Evolutionary conservation across 2,888 invertebrate species (phyloP).

Genomic region (Plebejus melissa): DNA sequence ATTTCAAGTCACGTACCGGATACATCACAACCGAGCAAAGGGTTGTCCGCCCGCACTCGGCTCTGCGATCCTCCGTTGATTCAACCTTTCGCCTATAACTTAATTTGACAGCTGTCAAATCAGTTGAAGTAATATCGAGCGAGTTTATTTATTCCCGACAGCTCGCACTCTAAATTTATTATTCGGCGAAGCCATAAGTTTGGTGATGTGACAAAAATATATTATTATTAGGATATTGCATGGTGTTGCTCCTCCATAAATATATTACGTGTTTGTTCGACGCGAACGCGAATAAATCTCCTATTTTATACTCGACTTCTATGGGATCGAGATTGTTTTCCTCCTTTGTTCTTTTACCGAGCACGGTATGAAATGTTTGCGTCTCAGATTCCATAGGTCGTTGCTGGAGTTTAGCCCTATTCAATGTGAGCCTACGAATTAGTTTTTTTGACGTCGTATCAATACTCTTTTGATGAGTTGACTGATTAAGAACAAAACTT

Average conservation of each 20-base stretch:
- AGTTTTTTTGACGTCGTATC: constrained; percentile 2
- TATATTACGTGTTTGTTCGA: constrained; percentile 14
- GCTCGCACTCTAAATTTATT: constrained; percentile 24
- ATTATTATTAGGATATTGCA: constrained; percentile 18
- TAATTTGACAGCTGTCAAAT: constrained; percentile 28
- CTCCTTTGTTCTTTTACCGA: constrained; percentile 3
- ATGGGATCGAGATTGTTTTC: constrained; percentile 17
- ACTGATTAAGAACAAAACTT: not conserved
- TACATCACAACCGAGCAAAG: constrained; percentile 11
- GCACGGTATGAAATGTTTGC: not conserved
- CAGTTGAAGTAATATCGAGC: constrained; percentile 5
- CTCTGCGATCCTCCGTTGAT: constrained; percentile 4
- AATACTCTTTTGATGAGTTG: not conserved
- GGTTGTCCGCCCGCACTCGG: not conserved
- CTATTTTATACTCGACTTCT: constrained; percentile 17
- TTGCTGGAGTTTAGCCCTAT: not conserved
- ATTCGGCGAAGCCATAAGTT: constrained; percentile 7
- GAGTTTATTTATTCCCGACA: constrained; percentile 13
- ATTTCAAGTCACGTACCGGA: not conserved
- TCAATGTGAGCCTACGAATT: not conserved
- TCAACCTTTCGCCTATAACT: constrained; percentile 20
- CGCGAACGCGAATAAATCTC: constrained; percentile 5
- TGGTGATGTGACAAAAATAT: constrained; percentile 18
- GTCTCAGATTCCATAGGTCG: not conserved
- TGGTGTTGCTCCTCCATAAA: constrained; percentile 9